Evolutionary conservation across 2,113 vertebrate species (phyloP), one percentile per base, ranked within the genome.

Genomic region (Urocolius indicus): DNA sequence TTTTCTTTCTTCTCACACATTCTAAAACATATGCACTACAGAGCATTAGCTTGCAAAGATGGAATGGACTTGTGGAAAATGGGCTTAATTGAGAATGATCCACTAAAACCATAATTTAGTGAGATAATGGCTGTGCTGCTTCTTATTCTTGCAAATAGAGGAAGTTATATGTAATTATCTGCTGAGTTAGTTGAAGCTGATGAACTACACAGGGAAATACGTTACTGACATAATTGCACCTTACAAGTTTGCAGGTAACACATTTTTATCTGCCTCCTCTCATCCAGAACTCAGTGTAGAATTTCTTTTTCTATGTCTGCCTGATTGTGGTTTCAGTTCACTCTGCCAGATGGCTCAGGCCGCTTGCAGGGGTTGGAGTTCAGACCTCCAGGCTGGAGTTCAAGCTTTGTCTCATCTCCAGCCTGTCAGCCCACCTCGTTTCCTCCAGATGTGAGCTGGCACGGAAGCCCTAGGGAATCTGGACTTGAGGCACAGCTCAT

Each of bases 11-110:
- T 76, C 74, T 84, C 54, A 52, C 7, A 36, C 3, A 19, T 75
- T 84, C 57, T 3, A 6, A 11, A 89, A 51, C 10, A 38, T 30
- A 72, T 12, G 19, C 17, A n/a, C 36, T 51, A 27, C 86, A 67
- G 43, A 90, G 55, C 34, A 36, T 51, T 81, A 75, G 43, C 75
- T 30, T 89, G 18, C 84, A 71, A 91, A 96, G 38, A 94, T 34
- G n/a, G 58, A 97, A 96, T 78, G 66, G 63, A 87, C 58, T 81
- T 93, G 19, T 78, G 96, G 76, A 94, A 84, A 79, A 87, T 86
- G 34, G 59, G 45, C 22, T 93, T 92, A 95, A 98, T 93, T 92
- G 90, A 96, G 97, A 95, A n/a, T 68, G 46, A 96, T 89, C 6
- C 32, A 48, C 74, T 73, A 93, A 97, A 93, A 87, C 41, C 30